These are phyloP conservation scores for Ctenopoma multispine DNA, from an alignment of 2,797 vertebrate species.

Conservation along the genomic window DNA sequence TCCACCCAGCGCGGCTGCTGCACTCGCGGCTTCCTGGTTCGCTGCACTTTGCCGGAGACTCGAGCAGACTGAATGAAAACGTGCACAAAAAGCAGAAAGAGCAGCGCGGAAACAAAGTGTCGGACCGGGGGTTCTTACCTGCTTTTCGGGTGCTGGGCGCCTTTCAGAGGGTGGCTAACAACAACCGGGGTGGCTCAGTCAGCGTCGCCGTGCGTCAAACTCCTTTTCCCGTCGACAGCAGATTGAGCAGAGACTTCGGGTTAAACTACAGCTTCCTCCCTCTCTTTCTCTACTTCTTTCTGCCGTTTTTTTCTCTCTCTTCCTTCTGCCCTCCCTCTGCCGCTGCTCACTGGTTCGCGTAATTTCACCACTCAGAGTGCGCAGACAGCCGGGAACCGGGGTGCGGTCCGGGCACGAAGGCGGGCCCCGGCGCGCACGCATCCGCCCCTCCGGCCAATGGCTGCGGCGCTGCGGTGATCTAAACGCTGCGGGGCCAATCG, in stretches of 20 bases:
- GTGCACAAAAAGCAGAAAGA: not conserved
- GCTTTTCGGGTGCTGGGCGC: conserved; percentile 73
- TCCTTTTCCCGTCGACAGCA: conserved; percentile 75
- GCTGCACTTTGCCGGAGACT: conserved; percentile 61
- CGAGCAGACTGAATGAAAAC: conserved; percentile 34
- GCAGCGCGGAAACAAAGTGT: conserved; percentile 5
- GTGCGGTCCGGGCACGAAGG: conserved; percentile 80
- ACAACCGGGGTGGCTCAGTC: conserved; percentile 72
- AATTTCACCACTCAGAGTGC: conserved; percentile 59
- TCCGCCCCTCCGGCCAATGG: conserved; percentile 61
- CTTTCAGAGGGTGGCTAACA: conserved; percentile 63
- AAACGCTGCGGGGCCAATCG: conserved; percentile 68
- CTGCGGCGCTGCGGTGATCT: not conserved
- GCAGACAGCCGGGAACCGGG: conserved; percentile 70
- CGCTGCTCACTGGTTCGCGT: conserved; percentile 69
- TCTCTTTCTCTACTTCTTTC: conserved; percentile 54
- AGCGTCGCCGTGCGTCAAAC: conserved; percentile 75
- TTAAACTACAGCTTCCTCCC: conserved; percentile 76
- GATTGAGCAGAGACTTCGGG: conserved; percentile 70
- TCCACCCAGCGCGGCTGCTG: conserved; percentile 54
- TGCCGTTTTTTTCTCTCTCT: conserved; percentile 27
- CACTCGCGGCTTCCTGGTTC: conserved; percentile 76
- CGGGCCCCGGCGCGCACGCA: conserved; percentile 13
- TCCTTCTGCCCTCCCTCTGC: conserved; percentile 74
- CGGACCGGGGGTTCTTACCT: conserved; percentile 68